Conservation (phyloP, 2,113 vertebrate species). For the Orthonyx spaldingii region DNA sequence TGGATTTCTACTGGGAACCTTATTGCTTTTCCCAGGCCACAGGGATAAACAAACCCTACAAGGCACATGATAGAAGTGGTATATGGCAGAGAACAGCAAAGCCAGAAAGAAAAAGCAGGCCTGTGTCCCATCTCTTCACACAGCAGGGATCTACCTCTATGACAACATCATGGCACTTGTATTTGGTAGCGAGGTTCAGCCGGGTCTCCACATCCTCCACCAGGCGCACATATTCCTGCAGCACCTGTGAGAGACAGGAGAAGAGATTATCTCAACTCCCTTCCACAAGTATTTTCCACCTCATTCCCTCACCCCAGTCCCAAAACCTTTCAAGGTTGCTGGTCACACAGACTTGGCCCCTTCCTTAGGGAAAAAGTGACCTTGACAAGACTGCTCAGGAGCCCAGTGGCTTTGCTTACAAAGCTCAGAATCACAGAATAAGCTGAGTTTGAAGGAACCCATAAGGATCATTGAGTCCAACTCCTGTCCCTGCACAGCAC, state of each 20-base stretch:
- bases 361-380: background rate
- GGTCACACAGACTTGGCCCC: background rate
- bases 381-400: background rate
- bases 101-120: background rate
- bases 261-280: background rate
- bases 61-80: background rate
- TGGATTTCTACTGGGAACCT: background rate
- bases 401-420: background rate
- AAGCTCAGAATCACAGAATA: background rate
- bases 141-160: conserved; percentile 81
- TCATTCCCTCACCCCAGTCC: background rate
- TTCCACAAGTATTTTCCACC: background rate
- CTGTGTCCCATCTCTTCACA: background rate
- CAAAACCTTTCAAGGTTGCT: background rate
- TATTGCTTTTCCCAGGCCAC: background rate
- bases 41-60: background rate
- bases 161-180: conserved; percentile 92
- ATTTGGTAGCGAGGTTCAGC: conserved; percentile 85
- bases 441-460: background rate
- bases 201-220: conserved; percentile 86
- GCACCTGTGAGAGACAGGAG: conserved; percentile 71
- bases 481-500: background rate
- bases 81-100: background rate
- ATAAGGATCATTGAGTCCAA: background rate
- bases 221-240: conserved; percentile 87